Conservation (phyloP, 2,888 invertebrate species). For the Lasioglossum morio region DNA sequence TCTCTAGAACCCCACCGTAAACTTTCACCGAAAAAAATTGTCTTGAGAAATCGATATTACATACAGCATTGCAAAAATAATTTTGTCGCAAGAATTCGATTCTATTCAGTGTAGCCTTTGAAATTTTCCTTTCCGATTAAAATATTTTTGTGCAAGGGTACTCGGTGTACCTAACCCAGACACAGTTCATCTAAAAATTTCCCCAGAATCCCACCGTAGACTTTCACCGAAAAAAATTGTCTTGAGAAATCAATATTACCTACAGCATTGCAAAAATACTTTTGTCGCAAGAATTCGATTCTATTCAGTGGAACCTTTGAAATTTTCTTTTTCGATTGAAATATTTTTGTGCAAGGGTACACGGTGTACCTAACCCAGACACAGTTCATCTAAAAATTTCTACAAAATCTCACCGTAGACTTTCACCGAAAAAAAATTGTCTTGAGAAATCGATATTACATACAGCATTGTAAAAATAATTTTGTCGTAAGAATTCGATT, state of each 20-base stretch:
- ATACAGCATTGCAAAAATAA: neutral
- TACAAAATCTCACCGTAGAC: no score
- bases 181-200: neutral
- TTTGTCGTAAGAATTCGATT: neutral
- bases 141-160: neutral
- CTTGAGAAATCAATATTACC: no score
- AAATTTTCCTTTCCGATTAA: neutral
- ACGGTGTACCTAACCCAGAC: neutral
- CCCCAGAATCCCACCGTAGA: no score
- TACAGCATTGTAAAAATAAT: neutral
- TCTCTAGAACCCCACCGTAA: neutral
- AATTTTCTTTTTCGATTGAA: neutral
- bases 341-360: neutral
- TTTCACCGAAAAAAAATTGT: neutral
- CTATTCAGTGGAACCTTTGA: neutral
- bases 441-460: no score
- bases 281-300: neutral
- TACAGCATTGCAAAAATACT: neutral
- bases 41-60: no score
- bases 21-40: neutral
- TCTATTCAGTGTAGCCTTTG: neutral
- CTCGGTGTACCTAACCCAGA: no score
- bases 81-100: neutral
- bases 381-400: neutral
- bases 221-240: neutral